Base-by-base conservation (phyloP, 2,113 vertebrate species). In the Etia nguti region DNA sequence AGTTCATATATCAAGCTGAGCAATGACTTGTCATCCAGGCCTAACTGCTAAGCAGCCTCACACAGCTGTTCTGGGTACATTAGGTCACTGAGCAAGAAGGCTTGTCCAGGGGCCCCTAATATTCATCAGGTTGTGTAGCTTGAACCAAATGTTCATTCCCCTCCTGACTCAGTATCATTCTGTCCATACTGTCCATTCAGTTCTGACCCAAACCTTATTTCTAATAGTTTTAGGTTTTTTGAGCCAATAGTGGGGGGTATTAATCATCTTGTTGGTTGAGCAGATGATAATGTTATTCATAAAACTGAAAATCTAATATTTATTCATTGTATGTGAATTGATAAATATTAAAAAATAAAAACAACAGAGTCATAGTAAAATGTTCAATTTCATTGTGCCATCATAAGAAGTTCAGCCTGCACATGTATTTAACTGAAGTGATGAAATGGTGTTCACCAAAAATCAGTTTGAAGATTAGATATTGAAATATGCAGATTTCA, bases 51-150 rank as follows among this genome's bases (percentile, higher is more conserved):
- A 93, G 86, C 79, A 4, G 68, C 48, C 88, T 90, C 79, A 81
- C 93, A 93, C 95, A 95, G 94, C 95, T 95, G 93, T 93, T 96
- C 86, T 90, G 77, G 87, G 90, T 75, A 94, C 91, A 90, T 92
- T 84, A 89, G 90, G 91, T 95, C 94, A 94, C 82, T 18, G 86
- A 89, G 86, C 80, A 89, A 65, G 55, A 88, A 62, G 87, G 84
- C 83, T 84, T 84, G 80, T 82, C 77, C 77, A 86, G 62, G 60
- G 86, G 86, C 82, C 92, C 89, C 90, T 92, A 86, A 93, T 92
- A 75, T 92, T 92, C 92, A 94, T 54, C 93, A 89, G 79, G 75
- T 82, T 60, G 65, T 81, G 31, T 56, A 91, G 80, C 68, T 84
- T 70, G 60, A 84, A 38, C 57, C 88, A 89, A 85, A 77, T 88